A percentile compares a stretch with the other conserved stretches of the same genome.
Conservation (phyloP, 2,888 invertebrate genomes). For the Ormyrus thymus region DNA sequence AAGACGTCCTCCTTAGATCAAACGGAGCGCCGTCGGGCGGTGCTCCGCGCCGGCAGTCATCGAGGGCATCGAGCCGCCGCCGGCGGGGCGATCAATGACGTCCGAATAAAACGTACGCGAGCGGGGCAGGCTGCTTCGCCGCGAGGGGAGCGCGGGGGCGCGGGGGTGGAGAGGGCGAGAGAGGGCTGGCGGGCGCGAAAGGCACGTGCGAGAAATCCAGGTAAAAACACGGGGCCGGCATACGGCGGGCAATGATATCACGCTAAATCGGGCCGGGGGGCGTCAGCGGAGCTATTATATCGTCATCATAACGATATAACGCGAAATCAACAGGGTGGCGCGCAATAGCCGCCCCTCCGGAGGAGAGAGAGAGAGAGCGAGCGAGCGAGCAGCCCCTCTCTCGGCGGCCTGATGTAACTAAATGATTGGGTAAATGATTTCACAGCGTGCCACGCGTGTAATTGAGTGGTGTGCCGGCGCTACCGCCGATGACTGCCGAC, state of each 20-base stretch:
- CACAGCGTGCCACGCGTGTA: constrained; percentile 73
- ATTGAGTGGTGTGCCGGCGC: constrained; percentile 71
- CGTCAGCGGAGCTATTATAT: constrained; percentile 71
- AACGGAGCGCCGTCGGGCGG: neutral
- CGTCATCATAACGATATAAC: constrained; percentile 74
- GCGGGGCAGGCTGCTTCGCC: neutral
- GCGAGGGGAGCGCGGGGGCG: neutral
- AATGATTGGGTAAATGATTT: constrained; percentile 76
- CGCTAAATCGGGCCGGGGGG: constrained; percentile 66
- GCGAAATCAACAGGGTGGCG: constrained; percentile 73
- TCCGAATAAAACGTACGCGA: neutral
- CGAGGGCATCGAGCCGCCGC: neutral
- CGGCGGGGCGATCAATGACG: neutral
- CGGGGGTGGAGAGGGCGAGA: neutral
- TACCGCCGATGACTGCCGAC: constrained; percentile 48
- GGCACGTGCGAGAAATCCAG: constrained; percentile 22
- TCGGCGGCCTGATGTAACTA: constrained; percentile 74
- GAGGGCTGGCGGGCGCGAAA: neutral
- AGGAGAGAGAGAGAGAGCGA: constrained; percentile 52
- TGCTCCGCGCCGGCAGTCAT: neutral
- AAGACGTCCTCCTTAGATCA: constrained; percentile 9
- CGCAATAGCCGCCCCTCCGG: constrained; percentile 63
- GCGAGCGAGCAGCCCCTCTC: constrained; percentile 61
- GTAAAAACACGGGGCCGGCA: constrained; percentile 37
- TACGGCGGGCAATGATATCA: constrained; percentile 60